phyloP scores from a whole-genome alignment of 2,888 invertebrate genomes.

The Hetaerina titia region DNA sequence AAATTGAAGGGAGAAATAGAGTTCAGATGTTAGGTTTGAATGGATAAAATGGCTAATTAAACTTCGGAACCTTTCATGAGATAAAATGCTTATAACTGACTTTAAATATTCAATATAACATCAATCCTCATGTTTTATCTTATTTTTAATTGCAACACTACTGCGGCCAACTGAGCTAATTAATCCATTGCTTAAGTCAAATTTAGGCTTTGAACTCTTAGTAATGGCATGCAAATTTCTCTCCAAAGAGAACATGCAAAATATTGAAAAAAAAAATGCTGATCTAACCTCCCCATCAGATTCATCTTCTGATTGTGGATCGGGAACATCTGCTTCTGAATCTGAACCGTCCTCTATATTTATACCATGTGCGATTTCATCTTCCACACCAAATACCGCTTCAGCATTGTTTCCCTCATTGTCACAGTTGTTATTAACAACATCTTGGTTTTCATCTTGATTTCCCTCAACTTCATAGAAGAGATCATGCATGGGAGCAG shows the following conservation, averaged over 20 bases:
- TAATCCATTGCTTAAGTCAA: no score
- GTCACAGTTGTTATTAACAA: slow-evolving; percentile 54
- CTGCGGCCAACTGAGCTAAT: no score
- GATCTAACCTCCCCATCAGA: slow-evolving; percentile 28
- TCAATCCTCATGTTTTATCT: not conserved
- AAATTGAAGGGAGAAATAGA: no score
- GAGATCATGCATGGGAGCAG: slow-evolving; percentile 10
- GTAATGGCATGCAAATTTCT: no score
- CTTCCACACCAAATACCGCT: not conserved
- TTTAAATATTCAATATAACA: not conserved
- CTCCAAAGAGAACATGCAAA: no score
- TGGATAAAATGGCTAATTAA: no score
- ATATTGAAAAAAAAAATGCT: not conserved
- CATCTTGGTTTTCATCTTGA: slow-evolving; percentile 57
- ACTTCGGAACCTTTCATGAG: no score
- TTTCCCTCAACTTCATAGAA: slow-evolving; percentile 53
- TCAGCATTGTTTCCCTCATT: slow-evolving; percentile 65
- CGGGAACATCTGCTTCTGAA: slow-evolving; percentile 23
- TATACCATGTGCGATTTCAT: not conserved
- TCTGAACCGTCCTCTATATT: not conserved
- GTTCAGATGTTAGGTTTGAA: no score
- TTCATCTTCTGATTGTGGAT: slow-evolving; percentile 23
- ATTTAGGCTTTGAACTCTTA: no score
- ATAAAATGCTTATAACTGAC: no score
- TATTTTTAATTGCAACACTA: no score